phyloP scores from a whole-genome alignment of 2,888 invertebrate species.

The Drosophila meridiana region DNA sequence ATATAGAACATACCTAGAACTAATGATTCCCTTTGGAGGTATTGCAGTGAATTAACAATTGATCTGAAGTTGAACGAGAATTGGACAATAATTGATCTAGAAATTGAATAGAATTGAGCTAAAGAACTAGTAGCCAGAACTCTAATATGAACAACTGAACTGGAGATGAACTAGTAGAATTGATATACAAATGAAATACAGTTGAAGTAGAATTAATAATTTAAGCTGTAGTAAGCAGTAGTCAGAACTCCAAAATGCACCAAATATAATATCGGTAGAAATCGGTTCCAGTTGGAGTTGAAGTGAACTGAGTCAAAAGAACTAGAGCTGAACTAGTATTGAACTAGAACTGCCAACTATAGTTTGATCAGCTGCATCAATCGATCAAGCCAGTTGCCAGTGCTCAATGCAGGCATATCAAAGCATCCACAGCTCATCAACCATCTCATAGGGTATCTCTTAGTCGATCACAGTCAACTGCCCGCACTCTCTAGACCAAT shows the following conservation, averaged over 20 bases:
- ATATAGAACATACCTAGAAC: too few relatives aligned
- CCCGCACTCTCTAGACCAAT: constrained; percentile 31
- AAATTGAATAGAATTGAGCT: not conserved
- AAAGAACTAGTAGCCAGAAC: too few relatives aligned
- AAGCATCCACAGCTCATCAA: not conserved
- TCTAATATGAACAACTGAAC: not conserved
- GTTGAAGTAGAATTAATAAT: not conserved
- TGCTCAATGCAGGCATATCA: not conserved
- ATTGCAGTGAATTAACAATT: not conserved
- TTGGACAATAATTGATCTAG: not conserved
- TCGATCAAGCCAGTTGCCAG: not conserved
- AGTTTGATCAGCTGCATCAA: too few relatives aligned
- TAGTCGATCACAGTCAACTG: not conserved
- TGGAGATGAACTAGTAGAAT: not conserved
- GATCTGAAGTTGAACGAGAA: not conserved
- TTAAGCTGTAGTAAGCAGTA: not conserved
- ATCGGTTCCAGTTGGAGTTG: too few relatives aligned
- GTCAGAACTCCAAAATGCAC: not conserved
- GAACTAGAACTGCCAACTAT: not conserved
- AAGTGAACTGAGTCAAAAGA: not conserved
- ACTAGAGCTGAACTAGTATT: not conserved
- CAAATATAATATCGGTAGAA: too few relatives aligned
- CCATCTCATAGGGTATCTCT: not conserved
- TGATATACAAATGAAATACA: not conserved
- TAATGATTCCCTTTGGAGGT: too few relatives aligned